These are phyloP conservation scores for Azemiops feae DNA, from an alignment of 2,113 vertebrate species.

Conservation along the genomic window DNA sequence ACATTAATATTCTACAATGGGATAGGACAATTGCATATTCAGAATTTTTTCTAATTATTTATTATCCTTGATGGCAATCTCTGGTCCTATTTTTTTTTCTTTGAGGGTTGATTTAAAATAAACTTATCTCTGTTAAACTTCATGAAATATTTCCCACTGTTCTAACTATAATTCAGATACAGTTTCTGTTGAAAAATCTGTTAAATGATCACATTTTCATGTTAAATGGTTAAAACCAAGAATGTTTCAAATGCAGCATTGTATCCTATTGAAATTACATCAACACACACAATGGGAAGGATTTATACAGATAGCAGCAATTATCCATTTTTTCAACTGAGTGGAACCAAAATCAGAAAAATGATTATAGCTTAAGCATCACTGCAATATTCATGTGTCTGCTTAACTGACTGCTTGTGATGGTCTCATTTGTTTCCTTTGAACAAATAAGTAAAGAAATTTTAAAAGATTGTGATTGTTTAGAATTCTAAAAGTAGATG, in stretches of 20 bases:
- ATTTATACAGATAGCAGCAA: conserved; percentile 54
- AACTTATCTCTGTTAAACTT: conserved; percentile 18
- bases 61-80: not conserved
- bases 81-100: not conserved
- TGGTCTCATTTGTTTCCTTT: conserved; percentile 64
- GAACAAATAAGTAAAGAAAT: conserved; percentile 58
- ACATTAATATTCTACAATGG: not conserved
- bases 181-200: conserved; percentile 29
- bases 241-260: conserved; percentile 29
- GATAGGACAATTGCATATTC: not conserved
- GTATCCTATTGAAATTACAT: conserved; percentile 27
- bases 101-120: conserved; percentile 14
- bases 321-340: conserved; percentile 50
- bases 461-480: conserved; percentile 58
- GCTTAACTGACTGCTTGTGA: conserved; percentile 57
- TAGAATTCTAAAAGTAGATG: conserved; percentile 13
- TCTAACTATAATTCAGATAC: conserved; percentile 13
- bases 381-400: conserved; percentile 62
- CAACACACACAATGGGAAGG: conserved; percentile 48
- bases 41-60: not conserved
- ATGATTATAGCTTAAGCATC: conserved; percentile 50
- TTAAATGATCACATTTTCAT: conserved; percentile 41
- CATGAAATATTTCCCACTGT: conserved; percentile 22
- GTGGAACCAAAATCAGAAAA: conserved; percentile 58
- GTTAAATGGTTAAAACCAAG: conserved; percentile 38